Conservation (phyloP, 1,140 invertebrate genomes). For the Dendrolimus punctatus region DNA sequence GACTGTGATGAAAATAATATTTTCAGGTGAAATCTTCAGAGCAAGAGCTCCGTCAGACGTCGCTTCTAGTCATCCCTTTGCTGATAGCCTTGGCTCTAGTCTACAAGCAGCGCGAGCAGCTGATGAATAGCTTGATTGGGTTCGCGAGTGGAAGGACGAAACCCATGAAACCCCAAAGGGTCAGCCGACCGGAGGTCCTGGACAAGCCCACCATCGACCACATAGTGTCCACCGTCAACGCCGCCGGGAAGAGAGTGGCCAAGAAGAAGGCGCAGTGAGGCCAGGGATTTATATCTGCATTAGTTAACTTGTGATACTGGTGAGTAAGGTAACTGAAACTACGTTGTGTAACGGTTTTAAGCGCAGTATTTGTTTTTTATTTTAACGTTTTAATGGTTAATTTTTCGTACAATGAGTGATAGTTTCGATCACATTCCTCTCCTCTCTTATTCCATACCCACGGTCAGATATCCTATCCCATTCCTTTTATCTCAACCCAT, state of each 20-base stretch:
- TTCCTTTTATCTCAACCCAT: too few relatives aligned
- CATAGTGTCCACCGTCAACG: conserved; percentile 73
- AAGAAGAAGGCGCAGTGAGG: conserved; percentile 21
- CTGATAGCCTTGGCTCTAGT: conserved; percentile 76
- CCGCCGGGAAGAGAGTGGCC: conserved; percentile 35
- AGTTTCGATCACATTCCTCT: too few relatives aligned
- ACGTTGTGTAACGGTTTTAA: too few relatives aligned
- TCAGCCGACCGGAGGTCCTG: conserved; percentile 34
- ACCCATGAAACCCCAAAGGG: conserved; percentile 19
- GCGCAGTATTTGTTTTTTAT: too few relatives aligned
- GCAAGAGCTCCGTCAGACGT: conserved; percentile 88
- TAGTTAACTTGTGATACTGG: too few relatives aligned
- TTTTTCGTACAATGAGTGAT: too few relatives aligned
- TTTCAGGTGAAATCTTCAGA: conserved; percentile 81
- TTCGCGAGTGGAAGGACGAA: conserved; percentile 24
- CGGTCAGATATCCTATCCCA: too few relatives aligned
- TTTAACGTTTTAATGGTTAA: too few relatives aligned
- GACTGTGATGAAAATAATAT: conserved; percentile 13
- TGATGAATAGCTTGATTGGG: neutral
- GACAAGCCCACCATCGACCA: conserved; percentile 73
- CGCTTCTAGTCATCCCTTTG: conserved; percentile 82
- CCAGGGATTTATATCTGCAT: too few relatives aligned
- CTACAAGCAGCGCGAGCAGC: conserved; percentile 77
- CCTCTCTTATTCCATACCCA: too few relatives aligned
- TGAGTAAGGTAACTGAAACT: too few relatives aligned